A percentile compares a stretch with the other conserved stretches of the same genome.
These are phyloP conservation scores for Eremobia ochroleuca DNA, from an alignment of 2,888 invertebrate species.

Conservation along the genomic window DNA sequence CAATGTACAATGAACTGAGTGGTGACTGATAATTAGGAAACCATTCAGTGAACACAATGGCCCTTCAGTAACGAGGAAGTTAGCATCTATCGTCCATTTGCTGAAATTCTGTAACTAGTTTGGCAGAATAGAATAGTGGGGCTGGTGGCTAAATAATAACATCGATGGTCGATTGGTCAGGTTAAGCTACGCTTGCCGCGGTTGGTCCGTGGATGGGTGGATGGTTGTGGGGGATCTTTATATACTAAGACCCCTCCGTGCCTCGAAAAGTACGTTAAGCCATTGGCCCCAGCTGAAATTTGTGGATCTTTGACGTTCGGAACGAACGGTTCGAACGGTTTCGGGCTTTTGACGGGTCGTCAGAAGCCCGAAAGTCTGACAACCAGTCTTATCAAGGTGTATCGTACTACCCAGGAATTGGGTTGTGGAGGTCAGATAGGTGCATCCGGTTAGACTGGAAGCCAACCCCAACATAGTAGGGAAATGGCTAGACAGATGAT, in stretches of 20 bases:
- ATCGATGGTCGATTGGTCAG: not conserved
- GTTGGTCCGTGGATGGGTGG: not conserved
- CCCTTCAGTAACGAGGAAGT: constrained; percentile 18
- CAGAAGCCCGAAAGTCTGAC: not conserved
- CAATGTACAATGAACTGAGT: constrained; percentile 12
- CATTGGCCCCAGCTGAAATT: not conserved
- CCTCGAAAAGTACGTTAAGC: not conserved
- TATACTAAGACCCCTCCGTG: not conserved
- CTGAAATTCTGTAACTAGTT: not conserved
- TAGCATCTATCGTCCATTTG: constrained; percentile 1
- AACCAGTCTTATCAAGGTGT: not conserved
- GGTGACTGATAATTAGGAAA: constrained; percentile 40
- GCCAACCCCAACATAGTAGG: too few species aligned
- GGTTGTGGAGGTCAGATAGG: too few species aligned
- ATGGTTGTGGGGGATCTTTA: too few species aligned
- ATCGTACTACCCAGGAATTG: too few species aligned
- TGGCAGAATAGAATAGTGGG: not conserved
- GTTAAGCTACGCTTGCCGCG: too few species aligned
- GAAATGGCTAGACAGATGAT: too few species aligned
- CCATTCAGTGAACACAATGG: constrained; percentile 25
- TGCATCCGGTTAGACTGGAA: too few species aligned
- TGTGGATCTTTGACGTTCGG: not conserved
- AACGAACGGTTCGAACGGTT: too few species aligned
- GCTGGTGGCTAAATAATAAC: not conserved
- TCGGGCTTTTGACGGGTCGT: not conserved